phyloP scores from a whole-genome alignment of 2,888 invertebrate species.

The Rhamphomyia laevipes region DNA sequence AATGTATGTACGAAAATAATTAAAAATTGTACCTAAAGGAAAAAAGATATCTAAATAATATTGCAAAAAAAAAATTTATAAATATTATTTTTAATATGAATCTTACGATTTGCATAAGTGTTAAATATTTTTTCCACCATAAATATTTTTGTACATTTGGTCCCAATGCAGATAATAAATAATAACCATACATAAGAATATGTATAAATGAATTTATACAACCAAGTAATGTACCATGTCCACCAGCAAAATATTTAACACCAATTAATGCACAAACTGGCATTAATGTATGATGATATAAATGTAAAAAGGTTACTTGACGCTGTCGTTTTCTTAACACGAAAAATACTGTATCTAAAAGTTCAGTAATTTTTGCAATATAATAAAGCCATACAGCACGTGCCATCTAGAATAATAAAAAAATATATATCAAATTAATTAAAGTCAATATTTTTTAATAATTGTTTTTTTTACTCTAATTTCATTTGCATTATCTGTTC shows the following conservation, averaged over 20 bases:
- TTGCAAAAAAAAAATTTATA: constrained; percentile 45
- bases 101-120: constrained; percentile 70
- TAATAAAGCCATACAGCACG: constrained; percentile 38
- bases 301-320: constrained; percentile 73
- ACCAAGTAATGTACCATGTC: constrained; percentile 77
- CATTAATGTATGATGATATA: constrained; percentile 73
- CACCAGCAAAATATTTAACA: constrained; percentile 59
- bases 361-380: constrained; percentile 36
- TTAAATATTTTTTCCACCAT: constrained; percentile 93
- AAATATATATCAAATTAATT: constrained; percentile 3
- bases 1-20: constrained; percentile 62
- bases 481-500: constrained; percentile 44
- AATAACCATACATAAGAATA: constrained; percentile 85
- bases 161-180: constrained; percentile 76
- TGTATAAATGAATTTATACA: constrained; percentile 83
- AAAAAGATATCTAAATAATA: constrained; percentile 10
- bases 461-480: constrained; percentile 36
- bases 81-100: constrained; percentile 29
- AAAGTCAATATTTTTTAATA: too few species aligned
- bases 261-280: constrained; percentile 55
- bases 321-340: constrained; percentile 70
- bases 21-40: constrained; percentile 56
- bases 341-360: constrained; percentile 55
- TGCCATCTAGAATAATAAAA: constrained; percentile 34
- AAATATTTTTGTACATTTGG: constrained; percentile 78